Conservation (phyloP, 2,113 vertebrate species). For the Paradoxurus hermaphroditus region DNA sequence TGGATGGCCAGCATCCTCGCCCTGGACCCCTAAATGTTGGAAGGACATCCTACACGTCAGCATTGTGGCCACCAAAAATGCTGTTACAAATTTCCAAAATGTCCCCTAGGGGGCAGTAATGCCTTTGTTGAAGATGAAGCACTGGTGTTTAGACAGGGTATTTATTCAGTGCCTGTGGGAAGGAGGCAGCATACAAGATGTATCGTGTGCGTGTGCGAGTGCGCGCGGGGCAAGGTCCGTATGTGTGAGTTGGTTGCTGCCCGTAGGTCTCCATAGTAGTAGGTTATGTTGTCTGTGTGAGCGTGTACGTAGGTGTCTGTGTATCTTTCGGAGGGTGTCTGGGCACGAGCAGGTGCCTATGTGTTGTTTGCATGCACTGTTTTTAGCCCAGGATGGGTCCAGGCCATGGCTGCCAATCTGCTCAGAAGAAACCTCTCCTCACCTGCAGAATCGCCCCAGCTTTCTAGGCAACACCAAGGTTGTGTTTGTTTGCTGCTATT, state of each 20-base stretch:
- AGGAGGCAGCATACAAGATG: not conserved
- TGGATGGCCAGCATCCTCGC: not conserved
- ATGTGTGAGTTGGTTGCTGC: not conserved
- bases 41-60: not conserved
- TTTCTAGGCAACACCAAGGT: not conserved
- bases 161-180: not conserved
- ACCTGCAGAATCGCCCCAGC: not conserved
- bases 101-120: constrained; percentile 43
- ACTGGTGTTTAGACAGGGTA: not conserved
- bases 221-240: not conserved
- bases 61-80: not conserved
- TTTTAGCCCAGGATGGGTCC: not conserved
- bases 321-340: not conserved
- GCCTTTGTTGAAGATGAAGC: not conserved
- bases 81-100: constrained; percentile 14
- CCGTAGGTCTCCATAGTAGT: not conserved
- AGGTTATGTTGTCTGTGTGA: not conserved
- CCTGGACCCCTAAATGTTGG: not conserved
- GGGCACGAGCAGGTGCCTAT: not conserved
- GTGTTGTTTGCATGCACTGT: not conserved
- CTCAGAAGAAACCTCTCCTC: not conserved
- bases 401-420: not conserved
- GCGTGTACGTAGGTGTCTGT: not conserved
- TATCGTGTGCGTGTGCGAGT: not conserved
- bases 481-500: constrained; percentile 21